A percentile compares a stretch with the other conserved stretches of the same genome.
These are phyloP conservation scores for Chaitophorus viminalis DNA, from an alignment of 2,888 invertebrate genomes.

Conservation along the genomic window DNA sequence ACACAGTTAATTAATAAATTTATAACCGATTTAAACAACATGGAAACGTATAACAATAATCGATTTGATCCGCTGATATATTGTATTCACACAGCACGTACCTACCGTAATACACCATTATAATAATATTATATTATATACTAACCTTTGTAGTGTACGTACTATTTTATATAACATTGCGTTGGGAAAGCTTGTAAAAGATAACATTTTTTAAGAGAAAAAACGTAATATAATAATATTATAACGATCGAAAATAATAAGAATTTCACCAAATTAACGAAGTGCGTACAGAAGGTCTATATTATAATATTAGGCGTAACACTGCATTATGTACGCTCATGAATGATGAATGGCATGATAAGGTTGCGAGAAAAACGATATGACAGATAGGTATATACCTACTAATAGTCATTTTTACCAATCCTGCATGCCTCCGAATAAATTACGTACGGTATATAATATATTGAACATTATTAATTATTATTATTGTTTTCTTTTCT, in stretches of 20 bases:
- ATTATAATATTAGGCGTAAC: neutral
- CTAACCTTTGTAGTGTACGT: neutral
- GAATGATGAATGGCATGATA: too few species aligned
- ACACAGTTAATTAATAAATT: constrained; percentile 42
- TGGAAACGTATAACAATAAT: constrained; percentile 32
- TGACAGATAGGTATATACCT: too few species aligned
- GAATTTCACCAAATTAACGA: constrained; percentile 39
- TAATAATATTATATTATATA: constrained; percentile 11
- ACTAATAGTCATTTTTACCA: neutral
- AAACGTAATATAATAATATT: neutral
- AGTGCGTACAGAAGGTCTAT: neutral
- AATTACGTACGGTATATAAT: neutral
- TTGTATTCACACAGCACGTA: constrained; percentile 46
- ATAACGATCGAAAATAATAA: constrained; percentile 15
- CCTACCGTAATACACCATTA: constrained; percentile 27
- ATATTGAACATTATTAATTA: neutral
- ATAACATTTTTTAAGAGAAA: neutral
- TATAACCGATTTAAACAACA: constrained; percentile 35
- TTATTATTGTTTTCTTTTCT: neutral
- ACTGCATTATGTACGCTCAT: neutral
- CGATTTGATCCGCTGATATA: constrained; percentile 40
- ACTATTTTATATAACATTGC: neutral
- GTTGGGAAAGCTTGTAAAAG: constrained; percentile 20
- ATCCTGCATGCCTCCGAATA: neutral
- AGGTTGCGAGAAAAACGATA: too few species aligned